These are phyloP conservation scores for Yponomeuta cagnagella DNA, from an alignment of 2,888 invertebrate species.

Conservation along the genomic window DNA sequence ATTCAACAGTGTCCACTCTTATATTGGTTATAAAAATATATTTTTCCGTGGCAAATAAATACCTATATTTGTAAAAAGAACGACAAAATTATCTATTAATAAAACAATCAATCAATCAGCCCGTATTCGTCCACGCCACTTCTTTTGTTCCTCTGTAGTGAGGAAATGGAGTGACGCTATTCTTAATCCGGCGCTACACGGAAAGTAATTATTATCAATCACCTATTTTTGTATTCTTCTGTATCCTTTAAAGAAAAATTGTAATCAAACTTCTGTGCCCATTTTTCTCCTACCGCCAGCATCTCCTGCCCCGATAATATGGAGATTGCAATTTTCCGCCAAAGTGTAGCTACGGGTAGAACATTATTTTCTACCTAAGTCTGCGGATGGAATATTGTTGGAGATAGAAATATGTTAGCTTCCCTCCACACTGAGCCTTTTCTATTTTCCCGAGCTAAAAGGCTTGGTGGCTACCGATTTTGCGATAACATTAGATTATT, in stretches of 20 bases:
- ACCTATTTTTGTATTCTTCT: too few relatives aligned
- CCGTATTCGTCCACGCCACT: too few relatives aligned
- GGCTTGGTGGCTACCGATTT: neutral
- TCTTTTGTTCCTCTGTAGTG: too few relatives aligned
- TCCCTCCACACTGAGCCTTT: neutral
- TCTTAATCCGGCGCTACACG: too few relatives aligned
- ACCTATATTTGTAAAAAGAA: too few relatives aligned
- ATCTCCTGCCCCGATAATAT: neutral
- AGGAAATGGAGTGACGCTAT: too few relatives aligned
- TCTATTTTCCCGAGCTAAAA: conserved; percentile 3
- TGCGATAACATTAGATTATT: neutral
- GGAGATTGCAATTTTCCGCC: conserved; percentile 9
- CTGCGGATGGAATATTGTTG: neutral
- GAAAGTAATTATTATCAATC: too few relatives aligned
- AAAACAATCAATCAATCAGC: too few relatives aligned
- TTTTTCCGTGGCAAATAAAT: too few relatives aligned
- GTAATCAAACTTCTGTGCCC: neutral
- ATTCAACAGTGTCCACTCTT: too few relatives aligned
- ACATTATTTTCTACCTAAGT: neutral
- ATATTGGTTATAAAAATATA: too few relatives aligned
- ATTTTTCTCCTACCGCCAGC: neutral
- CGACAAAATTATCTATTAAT: too few relatives aligned
- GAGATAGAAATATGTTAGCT: neutral
- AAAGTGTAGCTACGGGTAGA: neutral
- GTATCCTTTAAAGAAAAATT: neutral